Evolutionary conservation across 2,797 vertebrate genomes (phyloP).

Genomic region (Artibeus jamaicensis): DNA sequence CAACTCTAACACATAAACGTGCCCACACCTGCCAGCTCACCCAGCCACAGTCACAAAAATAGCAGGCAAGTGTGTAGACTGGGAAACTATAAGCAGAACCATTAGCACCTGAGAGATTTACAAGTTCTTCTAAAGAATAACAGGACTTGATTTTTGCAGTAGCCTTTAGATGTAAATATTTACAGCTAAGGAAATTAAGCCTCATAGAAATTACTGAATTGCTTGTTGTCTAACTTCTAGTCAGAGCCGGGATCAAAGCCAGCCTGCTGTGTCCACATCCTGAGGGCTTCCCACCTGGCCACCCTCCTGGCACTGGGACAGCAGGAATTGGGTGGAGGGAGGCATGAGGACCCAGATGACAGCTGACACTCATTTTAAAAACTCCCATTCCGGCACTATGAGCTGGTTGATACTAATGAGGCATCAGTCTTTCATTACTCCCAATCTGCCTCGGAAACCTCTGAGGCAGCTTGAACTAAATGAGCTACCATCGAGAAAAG

Average conservation of each 20-base stretch:
- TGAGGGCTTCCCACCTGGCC: neutral
- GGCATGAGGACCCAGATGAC: neutral
- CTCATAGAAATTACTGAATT: neutral
- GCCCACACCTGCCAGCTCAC: neutral
- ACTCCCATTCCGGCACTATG: neutral
- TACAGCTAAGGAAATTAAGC: conserved; percentile 14
- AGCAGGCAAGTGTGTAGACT: neutral
- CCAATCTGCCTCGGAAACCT: neutral
- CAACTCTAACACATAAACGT: neutral
- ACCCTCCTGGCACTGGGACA: neutral
- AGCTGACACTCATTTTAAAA: neutral
- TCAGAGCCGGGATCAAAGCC: neutral
- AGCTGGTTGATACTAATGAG: neutral
- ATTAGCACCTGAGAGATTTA: neutral
- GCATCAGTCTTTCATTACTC: neutral
- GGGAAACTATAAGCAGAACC: neutral
- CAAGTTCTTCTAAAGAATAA: neutral
- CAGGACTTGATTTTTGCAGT: conserved; percentile 27
- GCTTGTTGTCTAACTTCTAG: neutral
- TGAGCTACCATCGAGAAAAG: neutral
- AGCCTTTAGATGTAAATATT: neutral
- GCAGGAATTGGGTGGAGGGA: neutral
- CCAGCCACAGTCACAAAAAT: neutral
- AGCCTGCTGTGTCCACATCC: neutral
- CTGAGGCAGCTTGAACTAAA: neutral